phyloP scores from a whole-genome alignment of 2,113 vertebrate species.

The Pangasianodon hypophthalmus region DNA sequence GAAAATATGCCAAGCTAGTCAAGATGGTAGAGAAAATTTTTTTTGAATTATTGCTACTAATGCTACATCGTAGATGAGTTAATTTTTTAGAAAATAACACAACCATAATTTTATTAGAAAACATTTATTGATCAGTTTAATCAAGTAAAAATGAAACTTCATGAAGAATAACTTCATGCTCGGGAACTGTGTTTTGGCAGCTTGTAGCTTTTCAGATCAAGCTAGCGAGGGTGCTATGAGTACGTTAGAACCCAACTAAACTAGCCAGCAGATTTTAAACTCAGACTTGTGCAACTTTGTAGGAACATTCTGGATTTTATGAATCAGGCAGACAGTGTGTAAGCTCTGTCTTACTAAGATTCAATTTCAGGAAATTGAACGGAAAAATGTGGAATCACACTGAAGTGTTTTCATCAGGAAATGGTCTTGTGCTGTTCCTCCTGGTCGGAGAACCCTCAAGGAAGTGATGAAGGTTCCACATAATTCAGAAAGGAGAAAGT shows the following conservation, averaged over 20 bases:
- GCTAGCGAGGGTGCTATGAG: neutral
- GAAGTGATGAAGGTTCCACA: neutral
- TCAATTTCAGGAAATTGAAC: too few species aligned
- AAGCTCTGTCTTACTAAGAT: too few species aligned
- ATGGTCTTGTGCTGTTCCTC: neutral
- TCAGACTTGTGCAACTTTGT: neutral
- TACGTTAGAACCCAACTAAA: neutral
- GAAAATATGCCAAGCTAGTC: neutral
- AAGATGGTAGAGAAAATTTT: neutral
- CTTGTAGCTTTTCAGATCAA: neutral
- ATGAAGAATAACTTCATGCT: neutral
- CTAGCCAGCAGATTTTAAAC: neutral
- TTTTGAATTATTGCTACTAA: neutral
- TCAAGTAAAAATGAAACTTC: too few species aligned
- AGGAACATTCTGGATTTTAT: neutral
- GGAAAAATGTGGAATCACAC: too few species aligned
- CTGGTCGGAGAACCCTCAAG: neutral
- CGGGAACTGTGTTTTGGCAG: neutral
- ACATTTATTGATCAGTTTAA: neutral
- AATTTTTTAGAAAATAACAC: neutral
- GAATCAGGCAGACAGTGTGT: neutral
- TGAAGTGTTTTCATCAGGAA: neutral
- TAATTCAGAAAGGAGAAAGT: neutral
- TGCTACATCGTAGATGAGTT: neutral
- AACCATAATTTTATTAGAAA: neutral